Base-by-base conservation (phyloP, 2,797 vertebrate species). In the Nothura maculosa region DNA sequence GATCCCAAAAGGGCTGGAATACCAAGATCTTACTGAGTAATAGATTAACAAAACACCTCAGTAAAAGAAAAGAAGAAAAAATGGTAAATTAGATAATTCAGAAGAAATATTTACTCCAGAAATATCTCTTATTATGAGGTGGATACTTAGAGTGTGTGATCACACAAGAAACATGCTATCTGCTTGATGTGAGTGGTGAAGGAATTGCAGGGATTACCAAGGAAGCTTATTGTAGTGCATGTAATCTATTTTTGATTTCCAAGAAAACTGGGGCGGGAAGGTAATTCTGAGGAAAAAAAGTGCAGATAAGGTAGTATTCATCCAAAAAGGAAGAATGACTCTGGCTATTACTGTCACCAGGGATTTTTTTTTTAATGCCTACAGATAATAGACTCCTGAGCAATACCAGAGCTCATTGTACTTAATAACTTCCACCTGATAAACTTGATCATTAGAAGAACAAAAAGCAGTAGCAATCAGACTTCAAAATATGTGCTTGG, bases 311-410 rank as follows among this genome's bases (percentile, higher is more conserved):
- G 28, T 45, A 66, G 30, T 66, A 40, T 3, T 5, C 54, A 76
- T 91, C 80, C 64, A 88, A 86, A 95, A 88, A 5, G 36, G 75
- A 94, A 90, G 68, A 95, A 88, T 67, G 4, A 50, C 64, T 87
- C 72, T 86, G 43, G 43, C 17, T 90, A 12, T 77, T 76, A 50
- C 40, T 77, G n/a, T 77, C 75, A 28, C 72, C 54, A 0, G 7
- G 72, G 91, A 84, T 27, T 27, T 64, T 74, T 88, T 74, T 74
- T 88, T 74, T 45, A 88, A 85, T 64, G 15, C 20, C 57, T 86
- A 7, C 10, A 92, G 91, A 95, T 94, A 93, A 68, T 54, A 54
- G 52, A n/a, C 36, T 88, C 32, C 70, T 88, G 91, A 96, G 87
- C 57, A 87, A 79, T 88, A 72, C 25, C 78, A 96, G 92, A 89